Conservation (phyloP, 2,113 vertebrate genomes). For the Pristiophorus japonicus region DNA sequence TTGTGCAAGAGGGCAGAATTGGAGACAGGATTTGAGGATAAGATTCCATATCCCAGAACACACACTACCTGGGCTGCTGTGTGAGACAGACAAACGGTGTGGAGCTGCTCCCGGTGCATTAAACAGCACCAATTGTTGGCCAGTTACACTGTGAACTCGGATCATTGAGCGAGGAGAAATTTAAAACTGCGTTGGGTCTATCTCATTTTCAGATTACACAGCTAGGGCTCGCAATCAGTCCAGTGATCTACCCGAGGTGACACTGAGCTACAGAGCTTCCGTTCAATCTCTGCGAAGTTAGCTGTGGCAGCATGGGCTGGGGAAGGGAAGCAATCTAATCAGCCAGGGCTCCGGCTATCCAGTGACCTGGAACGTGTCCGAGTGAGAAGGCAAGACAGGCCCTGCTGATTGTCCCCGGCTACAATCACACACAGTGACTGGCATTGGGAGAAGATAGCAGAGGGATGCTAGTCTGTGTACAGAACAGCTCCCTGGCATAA, state of each 20-base stretch:
- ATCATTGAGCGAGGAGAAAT: not conserved
- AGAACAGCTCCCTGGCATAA: not conserved
- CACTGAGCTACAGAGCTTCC: not conserved
- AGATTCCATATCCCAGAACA: not conserved
- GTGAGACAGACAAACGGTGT: not conserved
- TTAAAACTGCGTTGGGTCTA: not conserved
- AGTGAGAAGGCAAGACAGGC: not conserved
- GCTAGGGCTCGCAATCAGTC: not conserved
- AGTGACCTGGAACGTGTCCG: not conserved
- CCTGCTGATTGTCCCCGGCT: not conserved
- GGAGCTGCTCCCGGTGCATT: not conserved
- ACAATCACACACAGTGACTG: not conserved
- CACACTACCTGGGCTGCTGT: not conserved
- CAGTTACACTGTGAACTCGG: not conserved
- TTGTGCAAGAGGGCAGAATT: not conserved
- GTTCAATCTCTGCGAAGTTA: not conserved
- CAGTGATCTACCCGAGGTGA: not conserved
- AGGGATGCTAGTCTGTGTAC: too few species aligned
- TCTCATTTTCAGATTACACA: not conserved
- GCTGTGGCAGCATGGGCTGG: too few species aligned
- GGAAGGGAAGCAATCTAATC: not conserved
- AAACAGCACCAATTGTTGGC: not conserved
- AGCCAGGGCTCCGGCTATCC: not conserved
- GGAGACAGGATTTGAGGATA: not conserved
- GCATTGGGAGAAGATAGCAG: not conserved